These are phyloP conservation scores for Lepus townsendii DNA, from an alignment of 2,797 vertebrate species.

Conservation along the genomic window DNA sequence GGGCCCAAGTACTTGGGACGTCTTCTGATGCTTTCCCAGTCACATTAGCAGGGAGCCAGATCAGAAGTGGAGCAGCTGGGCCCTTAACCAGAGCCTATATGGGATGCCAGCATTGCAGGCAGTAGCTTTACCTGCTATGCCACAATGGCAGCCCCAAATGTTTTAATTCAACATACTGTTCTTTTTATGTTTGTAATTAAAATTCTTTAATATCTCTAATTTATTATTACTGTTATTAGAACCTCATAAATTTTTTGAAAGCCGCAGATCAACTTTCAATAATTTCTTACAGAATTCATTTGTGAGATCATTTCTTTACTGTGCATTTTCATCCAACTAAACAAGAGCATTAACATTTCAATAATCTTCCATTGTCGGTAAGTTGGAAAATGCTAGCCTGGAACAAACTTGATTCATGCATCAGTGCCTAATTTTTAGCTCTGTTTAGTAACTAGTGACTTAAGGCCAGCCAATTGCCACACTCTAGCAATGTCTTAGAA, in stretches of 20 bases:
- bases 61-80: too few species aligned
- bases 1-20: too few species aligned
- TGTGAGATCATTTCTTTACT: constrained; percentile 21
- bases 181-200: neutral
- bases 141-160: too few species aligned
- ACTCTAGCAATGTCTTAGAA: neutral
- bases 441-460: neutral
- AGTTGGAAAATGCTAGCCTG: neutral
- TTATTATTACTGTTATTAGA: constrained; percentile 27
- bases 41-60: too few species aligned
- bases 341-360: neutral
- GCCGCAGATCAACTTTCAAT: neutral
- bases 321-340: neutral
- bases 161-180: neutral
- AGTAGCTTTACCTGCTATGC: too few species aligned
- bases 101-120: too few species aligned
- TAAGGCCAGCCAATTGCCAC: neutral
- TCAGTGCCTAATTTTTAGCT: neutral
- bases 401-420: neutral
- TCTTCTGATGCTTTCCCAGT: too few species aligned
- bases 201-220: constrained; percentile 31
- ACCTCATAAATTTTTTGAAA: neutral
- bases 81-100: too few species aligned
- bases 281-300: constrained; percentile 6
- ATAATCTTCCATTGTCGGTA: neutral